Evolutionary conservation across 2,888 invertebrate genomes (phyloP).

Genomic region (Drosophila recens): DNA sequence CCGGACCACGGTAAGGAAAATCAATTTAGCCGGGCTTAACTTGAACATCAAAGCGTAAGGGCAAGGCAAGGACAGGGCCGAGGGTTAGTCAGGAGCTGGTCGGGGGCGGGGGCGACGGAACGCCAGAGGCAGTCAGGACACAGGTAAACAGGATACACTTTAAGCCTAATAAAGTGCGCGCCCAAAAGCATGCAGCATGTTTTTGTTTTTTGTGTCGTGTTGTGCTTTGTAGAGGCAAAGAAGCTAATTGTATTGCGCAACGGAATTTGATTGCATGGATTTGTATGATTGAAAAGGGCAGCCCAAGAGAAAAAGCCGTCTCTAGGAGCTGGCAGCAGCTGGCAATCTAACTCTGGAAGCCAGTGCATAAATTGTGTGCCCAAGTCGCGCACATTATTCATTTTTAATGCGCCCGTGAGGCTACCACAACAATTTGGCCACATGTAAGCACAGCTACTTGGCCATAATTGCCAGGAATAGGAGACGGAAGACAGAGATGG

Average conservation of each 20-base stretch:
- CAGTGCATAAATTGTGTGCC: constrained; percentile 77
- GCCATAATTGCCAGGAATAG: constrained; percentile 76
- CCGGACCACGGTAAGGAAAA: constrained; percentile 61
- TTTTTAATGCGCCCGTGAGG: constrained; percentile 78
- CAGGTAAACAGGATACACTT: constrained; percentile 65
- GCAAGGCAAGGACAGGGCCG: constrained; percentile 12
- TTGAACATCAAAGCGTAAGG: constrained; percentile 80
- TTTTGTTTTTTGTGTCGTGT: constrained; percentile 29
- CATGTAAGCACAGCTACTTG: constrained; percentile 77
- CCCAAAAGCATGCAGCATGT: constrained; percentile 51
- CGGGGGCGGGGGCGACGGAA: neutral
- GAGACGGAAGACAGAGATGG: constrained; percentile 28
- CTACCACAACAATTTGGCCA: constrained; percentile 80
- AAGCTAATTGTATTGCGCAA: constrained; percentile 78
- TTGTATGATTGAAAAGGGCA: constrained; percentile 79
- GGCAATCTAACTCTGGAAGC: constrained; percentile 40
- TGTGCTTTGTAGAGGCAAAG: constrained; percentile 32
- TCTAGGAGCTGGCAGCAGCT: constrained; percentile 46
- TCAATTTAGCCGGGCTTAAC: constrained; percentile 82
- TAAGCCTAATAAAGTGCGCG: constrained; percentile 81
- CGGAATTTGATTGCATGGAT: constrained; percentile 79
- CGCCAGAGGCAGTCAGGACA: constrained; percentile 17
- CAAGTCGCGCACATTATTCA: constrained; percentile 79
- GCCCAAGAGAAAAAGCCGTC: constrained; percentile 10
- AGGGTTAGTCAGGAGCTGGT: too few relatives aligned